Evolutionary conservation across 2,888 invertebrate species (phyloP).

Genomic region (Pollenia labialis): DNA sequence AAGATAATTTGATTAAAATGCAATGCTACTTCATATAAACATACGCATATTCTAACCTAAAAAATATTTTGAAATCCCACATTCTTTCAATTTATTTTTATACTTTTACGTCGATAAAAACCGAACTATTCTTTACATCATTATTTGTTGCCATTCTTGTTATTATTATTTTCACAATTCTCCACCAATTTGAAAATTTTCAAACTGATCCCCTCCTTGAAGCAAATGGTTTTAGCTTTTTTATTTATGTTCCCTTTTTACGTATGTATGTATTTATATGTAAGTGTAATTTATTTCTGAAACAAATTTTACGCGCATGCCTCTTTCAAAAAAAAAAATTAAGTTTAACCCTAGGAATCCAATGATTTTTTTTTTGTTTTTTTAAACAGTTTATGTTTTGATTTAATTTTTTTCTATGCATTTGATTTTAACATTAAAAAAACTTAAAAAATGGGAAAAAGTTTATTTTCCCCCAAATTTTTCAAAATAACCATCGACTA

Average conservation of each 20-base stretch:
- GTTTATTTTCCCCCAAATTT: too few species aligned
- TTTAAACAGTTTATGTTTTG: constrained; percentile 46
- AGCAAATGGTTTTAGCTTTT: constrained; percentile 36
- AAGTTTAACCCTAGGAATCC: constrained; percentile 2
- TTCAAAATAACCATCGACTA: too few species aligned
- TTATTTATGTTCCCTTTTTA: constrained; percentile 4
- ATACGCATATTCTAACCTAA: too few species aligned
- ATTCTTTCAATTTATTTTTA: too few species aligned
- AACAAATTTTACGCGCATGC: constrained; percentile 59
- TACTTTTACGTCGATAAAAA: too few species aligned
- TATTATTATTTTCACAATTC: constrained; percentile 8
- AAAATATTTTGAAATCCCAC: too few species aligned
- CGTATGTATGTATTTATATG: background rate
- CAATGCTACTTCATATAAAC: too few species aligned
- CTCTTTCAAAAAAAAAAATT: constrained; percentile 26
- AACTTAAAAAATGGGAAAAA: background rate
- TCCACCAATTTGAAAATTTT: background rate
- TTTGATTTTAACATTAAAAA: constrained; percentile 14
- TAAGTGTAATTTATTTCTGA: constrained; percentile 35
- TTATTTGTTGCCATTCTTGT: constrained; percentile 7
- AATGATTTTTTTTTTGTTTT: constrained; percentile 62
- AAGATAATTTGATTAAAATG: too few species aligned
- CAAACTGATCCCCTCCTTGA: constrained; percentile 40
- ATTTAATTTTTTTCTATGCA: constrained; percentile 29
- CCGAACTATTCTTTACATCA: background rate